Evolutionary conservation across 2,113 vertebrate species (phyloP).

Genomic region (Ondatra zibethicus): DNA sequence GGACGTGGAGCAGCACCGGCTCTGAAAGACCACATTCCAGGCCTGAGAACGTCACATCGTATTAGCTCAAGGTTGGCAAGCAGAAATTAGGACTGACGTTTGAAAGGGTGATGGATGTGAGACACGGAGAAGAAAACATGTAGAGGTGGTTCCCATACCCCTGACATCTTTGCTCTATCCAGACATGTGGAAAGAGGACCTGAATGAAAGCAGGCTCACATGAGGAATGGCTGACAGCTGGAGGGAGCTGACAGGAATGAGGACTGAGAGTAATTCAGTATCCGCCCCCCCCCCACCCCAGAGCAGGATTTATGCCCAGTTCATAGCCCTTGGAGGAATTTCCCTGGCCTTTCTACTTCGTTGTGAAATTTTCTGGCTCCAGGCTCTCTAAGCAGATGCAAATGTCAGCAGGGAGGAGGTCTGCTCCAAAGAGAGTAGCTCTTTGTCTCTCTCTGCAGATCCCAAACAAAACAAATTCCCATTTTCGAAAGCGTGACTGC

Average conservation of each 20-base stretch:
- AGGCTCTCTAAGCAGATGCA: slow-evolving; percentile 32
- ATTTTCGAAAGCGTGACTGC: slow-evolving; percentile 26
- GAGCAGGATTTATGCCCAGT: neutral
- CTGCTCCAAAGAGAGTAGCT: neutral
- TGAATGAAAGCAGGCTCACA: neutral
- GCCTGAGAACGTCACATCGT: slow-evolving; percentile 40
- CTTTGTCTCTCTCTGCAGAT: slow-evolving; percentile 35
- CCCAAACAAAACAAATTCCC: neutral
- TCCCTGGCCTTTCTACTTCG: neutral
- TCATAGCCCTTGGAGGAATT: slow-evolving; percentile 34
- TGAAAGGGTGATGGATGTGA: neutral
- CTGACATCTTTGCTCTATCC: neutral
- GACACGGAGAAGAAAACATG: neutral
- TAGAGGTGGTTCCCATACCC: neutral
- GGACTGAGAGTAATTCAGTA: neutral
- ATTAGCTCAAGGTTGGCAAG: neutral
- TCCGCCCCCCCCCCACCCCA: neutral
- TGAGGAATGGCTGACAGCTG: neutral
- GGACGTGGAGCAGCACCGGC: slow-evolving; percentile 10
- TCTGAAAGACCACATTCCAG: slow-evolving; percentile 54
- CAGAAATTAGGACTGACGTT: neutral
- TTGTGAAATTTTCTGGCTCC: slow-evolving; percentile 33
- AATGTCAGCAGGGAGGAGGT: slow-evolving; percentile 24
- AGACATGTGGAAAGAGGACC: neutral
- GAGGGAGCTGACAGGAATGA: neutral